phyloP scores from a whole-genome alignment of 2,797 vertebrate genomes.

The Poecilia velifera region DNA sequence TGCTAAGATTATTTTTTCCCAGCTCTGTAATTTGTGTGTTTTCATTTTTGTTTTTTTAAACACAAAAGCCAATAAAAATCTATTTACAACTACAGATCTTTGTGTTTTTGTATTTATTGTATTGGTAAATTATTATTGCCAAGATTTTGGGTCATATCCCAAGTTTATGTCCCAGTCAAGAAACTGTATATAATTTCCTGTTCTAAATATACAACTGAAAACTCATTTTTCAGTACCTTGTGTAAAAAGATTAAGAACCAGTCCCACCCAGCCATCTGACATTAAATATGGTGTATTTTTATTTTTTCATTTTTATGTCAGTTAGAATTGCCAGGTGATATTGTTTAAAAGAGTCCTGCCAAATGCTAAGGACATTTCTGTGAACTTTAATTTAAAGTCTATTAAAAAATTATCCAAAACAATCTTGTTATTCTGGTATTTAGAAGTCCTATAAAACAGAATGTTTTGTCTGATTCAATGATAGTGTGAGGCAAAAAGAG shows the following conservation, averaged over 20 bases:
- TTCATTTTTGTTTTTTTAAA: constrained; percentile 45
- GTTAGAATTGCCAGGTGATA: neutral
- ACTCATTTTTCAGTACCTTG: neutral
- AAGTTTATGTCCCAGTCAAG: neutral
- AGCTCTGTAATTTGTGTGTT: constrained; percentile 39
- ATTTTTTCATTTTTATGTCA: neutral
- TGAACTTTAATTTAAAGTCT: neutral
- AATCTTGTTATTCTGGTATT: neutral
- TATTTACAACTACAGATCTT: constrained; percentile 39
- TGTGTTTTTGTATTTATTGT: neutral
- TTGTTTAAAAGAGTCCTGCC: neutral
- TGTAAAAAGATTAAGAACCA: neutral
- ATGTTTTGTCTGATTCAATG: neutral
- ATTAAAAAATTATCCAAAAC: neutral
- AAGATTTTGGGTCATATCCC: neutral
- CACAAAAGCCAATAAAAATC: constrained; percentile 69
- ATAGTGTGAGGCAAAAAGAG: neutral
- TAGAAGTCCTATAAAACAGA: neutral
- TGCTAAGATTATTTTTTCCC: constrained; percentile 23
- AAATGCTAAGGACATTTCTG: neutral
- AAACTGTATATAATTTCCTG: neutral
- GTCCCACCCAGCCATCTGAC: neutral
- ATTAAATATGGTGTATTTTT: neutral
- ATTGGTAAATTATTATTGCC: neutral
- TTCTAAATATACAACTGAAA: neutral